phyloP scores from a whole-genome alignment of 2,797 vertebrate genomes.

The Aulostomus chinensis region DNA sequence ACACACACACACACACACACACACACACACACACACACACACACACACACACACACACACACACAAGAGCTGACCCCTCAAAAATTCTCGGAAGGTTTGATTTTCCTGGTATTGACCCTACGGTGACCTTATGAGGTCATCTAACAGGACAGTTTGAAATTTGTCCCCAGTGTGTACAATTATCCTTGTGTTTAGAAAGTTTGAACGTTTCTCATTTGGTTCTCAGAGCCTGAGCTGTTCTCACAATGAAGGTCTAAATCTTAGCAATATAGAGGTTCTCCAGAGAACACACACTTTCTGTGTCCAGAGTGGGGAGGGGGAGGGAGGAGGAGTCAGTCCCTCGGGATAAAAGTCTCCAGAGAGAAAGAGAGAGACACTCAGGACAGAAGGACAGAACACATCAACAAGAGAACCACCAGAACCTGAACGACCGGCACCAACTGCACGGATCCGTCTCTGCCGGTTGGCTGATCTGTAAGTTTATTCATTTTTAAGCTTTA shows the following conservation, averaged over 20 bases:
- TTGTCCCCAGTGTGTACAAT: too few relatives aligned
- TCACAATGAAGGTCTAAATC: too few relatives aligned
- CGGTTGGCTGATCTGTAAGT: slow-evolving; percentile 49
- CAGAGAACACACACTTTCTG: too few relatives aligned
- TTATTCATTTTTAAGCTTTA: slow-evolving; percentile 4
- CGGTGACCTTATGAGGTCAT: neutral
- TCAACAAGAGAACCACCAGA: neutral
- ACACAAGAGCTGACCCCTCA: too few relatives aligned
- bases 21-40: too few relatives aligned
- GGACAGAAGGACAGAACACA: slow-evolving; percentile 10
- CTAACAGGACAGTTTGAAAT: neutral
- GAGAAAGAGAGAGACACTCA: slow-evolving; percentile 9
- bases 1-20: too few relatives aligned
- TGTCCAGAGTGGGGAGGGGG: neutral
- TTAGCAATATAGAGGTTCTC: too few relatives aligned
- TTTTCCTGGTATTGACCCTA: slow-evolving; percentile 7
- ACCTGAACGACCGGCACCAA: neutral
- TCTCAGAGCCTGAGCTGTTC: too few relatives aligned
- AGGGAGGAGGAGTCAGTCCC: slow-evolving; percentile 46
- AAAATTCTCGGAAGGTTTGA: slow-evolving; percentile 5
- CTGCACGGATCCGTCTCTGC: slow-evolving; percentile 11
- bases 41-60: too few relatives aligned
- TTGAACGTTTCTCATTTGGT: too few relatives aligned
- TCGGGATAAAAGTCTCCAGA: slow-evolving; percentile 33
- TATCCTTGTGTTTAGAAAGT: too few relatives aligned